Conservation (phyloP, 2,888 invertebrate species). For the Stictocephala bisonia region DNA sequence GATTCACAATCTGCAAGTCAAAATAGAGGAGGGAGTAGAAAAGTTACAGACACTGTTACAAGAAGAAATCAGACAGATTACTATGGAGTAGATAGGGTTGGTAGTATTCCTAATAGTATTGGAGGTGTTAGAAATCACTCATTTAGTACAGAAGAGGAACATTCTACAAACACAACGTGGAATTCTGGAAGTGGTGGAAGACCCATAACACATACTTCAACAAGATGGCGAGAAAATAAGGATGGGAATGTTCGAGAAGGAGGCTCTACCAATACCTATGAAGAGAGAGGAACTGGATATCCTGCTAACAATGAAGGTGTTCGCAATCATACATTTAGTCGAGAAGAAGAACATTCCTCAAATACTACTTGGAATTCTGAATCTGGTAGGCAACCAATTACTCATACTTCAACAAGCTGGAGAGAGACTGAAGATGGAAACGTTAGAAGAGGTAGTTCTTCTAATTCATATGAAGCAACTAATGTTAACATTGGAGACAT, state of each 20-base stretch:
- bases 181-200: conserved; percentile 48
- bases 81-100: conserved; percentile 46
- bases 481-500: conserved; percentile 25
- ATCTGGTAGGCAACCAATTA: conserved; percentile 53
- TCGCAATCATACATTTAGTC: conserved; percentile 18
- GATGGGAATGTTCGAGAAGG: conserved; percentile 37
- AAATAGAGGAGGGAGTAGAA: conserved; percentile 10
- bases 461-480: conserved; percentile 50
- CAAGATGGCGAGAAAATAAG: conserved; percentile 39
- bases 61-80: conserved; percentile 37
- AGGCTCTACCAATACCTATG: conserved; percentile 2
- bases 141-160: conserved; percentile 3
- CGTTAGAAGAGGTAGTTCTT: conserved; percentile 56
- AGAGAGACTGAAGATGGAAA: conserved; percentile 58
- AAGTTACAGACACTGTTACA: conserved; percentile 18
- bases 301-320: background rate
- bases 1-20: background rate
- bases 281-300: background rate
- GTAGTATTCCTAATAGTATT: conserved; percentile 47
- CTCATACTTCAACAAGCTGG: conserved; percentile 55
- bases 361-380: conserved; percentile 58
- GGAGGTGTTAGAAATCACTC: conserved; percentile 2
- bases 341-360: conserved; percentile 36
- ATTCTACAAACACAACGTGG: conserved; percentile 55
- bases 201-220: background rate